Evolutionary conservation across 1,140 invertebrate species (phyloP), one percentile per base, ranked within the genome.

Genomic region (Drosophila baimaii): DNA sequence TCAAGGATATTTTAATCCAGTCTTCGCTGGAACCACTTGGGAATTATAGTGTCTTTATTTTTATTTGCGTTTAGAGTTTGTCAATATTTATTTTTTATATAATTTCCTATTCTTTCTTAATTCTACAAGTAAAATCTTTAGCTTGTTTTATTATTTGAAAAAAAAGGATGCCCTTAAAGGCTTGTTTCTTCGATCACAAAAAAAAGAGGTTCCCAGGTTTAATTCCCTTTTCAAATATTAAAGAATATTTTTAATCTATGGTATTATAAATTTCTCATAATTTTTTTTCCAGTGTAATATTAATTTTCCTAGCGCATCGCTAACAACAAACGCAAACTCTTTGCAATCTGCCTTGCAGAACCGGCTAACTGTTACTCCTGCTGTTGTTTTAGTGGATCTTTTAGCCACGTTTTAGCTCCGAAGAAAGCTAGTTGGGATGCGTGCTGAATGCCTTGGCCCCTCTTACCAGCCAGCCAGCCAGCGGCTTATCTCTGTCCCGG

Each of bases 321-420:
- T 79, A 84, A 63, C 25, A 62, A 47, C 44, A 68, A 68, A 41
- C 33, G 35, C 33, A 69, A 69, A 33, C 27, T 52, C 31, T 43
- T 43, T 70, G 66, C 61, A 73, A 59, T 66, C 69, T 57, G 68
- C 79, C 75, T 86, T 83, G 84, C 83, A 88, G 83, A 88, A 89
- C 79, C 83, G 79, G 68, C 84, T 86, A 86, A 88, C 83, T 70
- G 83, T 88, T 66, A 52, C 66, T 77, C 43, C 51, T 59, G 33
- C 27, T 80, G 59, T 63, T 80, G 57, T 59, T 73, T 64, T 44
- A 35, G 35, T 51, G 41, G 47, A 49, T 76, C 27, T 63, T 25
- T 73, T 27, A 21, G 52, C 71, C 47, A 57, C 51, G 19, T 54
- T 54, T 54, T 54, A 23, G 31, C 31, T 19, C 13, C 51, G 62